Percentiles rank a stretch among this genome's conserved stretches.
phyloP scores from a whole-genome alignment of 2,888 invertebrate genomes.

The Pyrochroa serraticornis region DNA sequence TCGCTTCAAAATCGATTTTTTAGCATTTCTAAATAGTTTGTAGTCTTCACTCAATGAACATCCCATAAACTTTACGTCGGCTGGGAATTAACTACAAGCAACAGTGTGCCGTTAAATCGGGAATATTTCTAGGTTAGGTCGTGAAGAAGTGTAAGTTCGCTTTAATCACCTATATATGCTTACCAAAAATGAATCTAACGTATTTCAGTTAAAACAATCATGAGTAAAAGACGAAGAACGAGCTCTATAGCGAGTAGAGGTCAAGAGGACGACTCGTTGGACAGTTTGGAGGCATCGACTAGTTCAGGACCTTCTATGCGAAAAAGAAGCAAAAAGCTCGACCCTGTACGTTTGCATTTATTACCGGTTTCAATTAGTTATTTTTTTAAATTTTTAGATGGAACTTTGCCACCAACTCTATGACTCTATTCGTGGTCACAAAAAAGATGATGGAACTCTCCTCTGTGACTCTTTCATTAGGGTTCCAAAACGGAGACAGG shows the following conservation, averaged over 20 bases:
- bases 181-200: background rate
- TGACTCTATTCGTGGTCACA: slow-evolving; percentile 87
- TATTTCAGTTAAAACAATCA: slow-evolving; percentile 43
- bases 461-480: slow-evolving; percentile 94
- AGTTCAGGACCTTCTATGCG: slow-evolving; percentile 60
- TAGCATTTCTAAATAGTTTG: too few relatives aligned
- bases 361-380: slow-evolving; percentile 2
- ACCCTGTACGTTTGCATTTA: slow-evolving; percentile 66
- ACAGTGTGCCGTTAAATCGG: too few relatives aligned
- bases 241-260: slow-evolving; percentile 83
- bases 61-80: too few relatives aligned
- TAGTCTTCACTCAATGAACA: too few relatives aligned
- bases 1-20: too few relatives aligned
- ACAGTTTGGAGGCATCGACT: slow-evolving; percentile 64
- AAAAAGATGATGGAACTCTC: slow-evolving; percentile 89
- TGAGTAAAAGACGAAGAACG: slow-evolving; percentile 82
- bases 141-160: too few relatives aligned
- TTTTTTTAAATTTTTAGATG: slow-evolving; percentile 61
- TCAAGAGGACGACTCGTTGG: slow-evolving; percentile 75
- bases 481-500: slow-evolving; percentile 91
- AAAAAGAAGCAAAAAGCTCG: slow-evolving; percentile 74
- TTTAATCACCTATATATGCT: too few relatives aligned
- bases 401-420: slow-evolving; percentile 91
- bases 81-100: too few relatives aligned
- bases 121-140: too few relatives aligned